phyloP scores from a whole-genome alignment of 2,797 vertebrate genomes.

The Malurus leucopterus region DNA sequence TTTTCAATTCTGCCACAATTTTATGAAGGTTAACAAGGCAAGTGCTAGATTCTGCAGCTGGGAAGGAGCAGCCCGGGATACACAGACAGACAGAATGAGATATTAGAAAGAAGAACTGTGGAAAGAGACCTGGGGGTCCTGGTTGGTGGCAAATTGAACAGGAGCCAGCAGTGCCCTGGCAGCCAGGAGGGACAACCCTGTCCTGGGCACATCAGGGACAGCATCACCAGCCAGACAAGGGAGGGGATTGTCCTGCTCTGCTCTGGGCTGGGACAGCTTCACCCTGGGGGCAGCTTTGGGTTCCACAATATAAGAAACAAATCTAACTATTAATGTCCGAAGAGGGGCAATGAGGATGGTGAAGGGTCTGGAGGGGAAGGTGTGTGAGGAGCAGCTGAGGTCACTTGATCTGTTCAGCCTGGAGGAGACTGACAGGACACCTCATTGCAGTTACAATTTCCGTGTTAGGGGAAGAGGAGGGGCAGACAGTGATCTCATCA shows the following conservation, averaged over 20 bases:
- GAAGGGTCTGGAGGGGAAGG: background rate
- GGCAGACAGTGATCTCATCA: background rate
- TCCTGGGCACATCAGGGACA: background rate
- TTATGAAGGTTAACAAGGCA: background rate
- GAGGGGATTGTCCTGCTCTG: background rate
- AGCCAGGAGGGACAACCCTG: background rate
- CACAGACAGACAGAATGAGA: background rate
- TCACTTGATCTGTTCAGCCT: background rate
- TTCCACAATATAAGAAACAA: fast-evolving
- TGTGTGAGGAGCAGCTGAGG: background rate
- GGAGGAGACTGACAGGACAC: background rate
- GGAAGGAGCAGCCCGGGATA: background rate
- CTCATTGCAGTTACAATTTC: background rate
- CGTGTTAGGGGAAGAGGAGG: too few species aligned
- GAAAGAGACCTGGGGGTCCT: too few species aligned
- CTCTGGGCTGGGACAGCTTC: fast-evolving
- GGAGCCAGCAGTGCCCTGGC: background rate
- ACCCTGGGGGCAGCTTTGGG: background rate
- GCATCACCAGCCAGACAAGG: fast-evolving
- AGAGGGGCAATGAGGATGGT: background rate
- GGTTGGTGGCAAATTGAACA: fast-evolving
- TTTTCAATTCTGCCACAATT: background rate
- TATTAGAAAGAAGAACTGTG: fast-evolving
- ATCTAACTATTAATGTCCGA: fast-evolving
- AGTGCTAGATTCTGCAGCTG: background rate